A percentile compares a stretch with the other conserved stretches of the same genome.
These are phyloP conservation scores for Rhimphoctona megacephalus DNA, from an alignment of 2,888 invertebrate species.

Conservation along the genomic window DNA sequence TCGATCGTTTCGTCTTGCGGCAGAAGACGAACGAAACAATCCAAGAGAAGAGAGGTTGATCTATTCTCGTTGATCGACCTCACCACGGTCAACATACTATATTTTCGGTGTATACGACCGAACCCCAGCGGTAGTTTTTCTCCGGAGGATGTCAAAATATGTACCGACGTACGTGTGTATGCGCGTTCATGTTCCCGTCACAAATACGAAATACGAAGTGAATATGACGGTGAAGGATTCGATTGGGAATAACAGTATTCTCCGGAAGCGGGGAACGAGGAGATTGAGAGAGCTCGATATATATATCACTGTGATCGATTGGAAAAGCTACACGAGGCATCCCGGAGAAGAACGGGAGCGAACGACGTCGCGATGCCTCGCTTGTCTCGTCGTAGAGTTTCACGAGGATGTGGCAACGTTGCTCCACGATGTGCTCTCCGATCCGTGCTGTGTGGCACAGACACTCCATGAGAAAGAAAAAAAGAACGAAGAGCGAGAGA, in stretches of 20 bases:
- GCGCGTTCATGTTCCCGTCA: neutral
- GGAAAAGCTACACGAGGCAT: constrained; percentile 29
- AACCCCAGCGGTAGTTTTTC: neutral
- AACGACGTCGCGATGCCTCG: constrained; percentile 12
- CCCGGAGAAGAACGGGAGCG: constrained; percentile 37
- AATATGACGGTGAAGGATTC: neutral
- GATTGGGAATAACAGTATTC: constrained; percentile 8
- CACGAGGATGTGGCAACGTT: constrained; percentile 67
- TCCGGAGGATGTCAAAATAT: neutral
- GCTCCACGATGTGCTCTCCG: constrained; percentile 41
- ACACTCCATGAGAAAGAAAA: constrained; percentile 8
- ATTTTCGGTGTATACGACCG: neutral
- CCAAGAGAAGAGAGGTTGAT: constrained; percentile 23
- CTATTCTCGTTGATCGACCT: constrained; percentile 3
- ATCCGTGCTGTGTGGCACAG: constrained; percentile 40
- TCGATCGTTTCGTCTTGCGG: constrained; percentile 7
- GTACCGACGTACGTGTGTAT: neutral
- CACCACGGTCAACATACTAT: constrained; percentile 23
- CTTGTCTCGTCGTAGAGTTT: constrained; percentile 53
- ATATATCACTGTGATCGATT: constrained; percentile 29
- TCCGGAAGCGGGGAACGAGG: neutral
- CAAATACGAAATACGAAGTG: neutral
- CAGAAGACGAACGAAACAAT: constrained; percentile 2
- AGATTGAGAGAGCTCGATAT: neutral
- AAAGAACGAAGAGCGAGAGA: constrained; percentile 15